Conservation (phyloP, 1,140 invertebrate genomes). For the Bombus confusus region DNA sequence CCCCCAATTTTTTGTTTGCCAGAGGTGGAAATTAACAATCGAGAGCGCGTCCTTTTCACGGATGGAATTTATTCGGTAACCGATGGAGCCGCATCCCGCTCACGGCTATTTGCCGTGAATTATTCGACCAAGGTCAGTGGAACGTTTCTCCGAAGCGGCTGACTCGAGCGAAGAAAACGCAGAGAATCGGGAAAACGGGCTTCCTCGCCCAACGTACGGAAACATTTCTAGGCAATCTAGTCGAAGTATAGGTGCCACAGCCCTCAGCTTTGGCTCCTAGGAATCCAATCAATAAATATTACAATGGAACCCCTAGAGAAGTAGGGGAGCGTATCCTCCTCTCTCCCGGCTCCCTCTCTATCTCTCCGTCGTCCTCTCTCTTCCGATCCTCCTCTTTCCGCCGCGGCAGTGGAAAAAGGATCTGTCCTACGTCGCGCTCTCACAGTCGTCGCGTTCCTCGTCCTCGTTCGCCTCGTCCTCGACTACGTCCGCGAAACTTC, state of each 20-base stretch:
- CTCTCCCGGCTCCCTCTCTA: slow-evolving; percentile 35
- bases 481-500: slow-evolving; percentile 65
- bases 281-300: slow-evolving; percentile 83
- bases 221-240: slow-evolving; percentile 58
- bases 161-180: slow-evolving; percentile 16
- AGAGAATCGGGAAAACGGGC: not conserved
- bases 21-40: slow-evolving; percentile 9
- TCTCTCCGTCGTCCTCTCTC: slow-evolving; percentile 63
- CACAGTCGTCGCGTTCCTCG: slow-evolving; percentile 66
- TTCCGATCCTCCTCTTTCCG: slow-evolving; percentile 54
- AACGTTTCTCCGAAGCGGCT: not conserved
- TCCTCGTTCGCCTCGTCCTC: slow-evolving; percentile 64
- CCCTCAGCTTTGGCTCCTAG: slow-evolving; percentile 73
- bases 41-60: slow-evolving; percentile 14
- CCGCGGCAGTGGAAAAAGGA: slow-evolving; percentile 69
- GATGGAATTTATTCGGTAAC: slow-evolving; percentile 12
- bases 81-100: not conserved
- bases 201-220: slow-evolving; percentile 13
- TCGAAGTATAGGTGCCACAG: slow-evolving; percentile 55
- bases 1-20: not conserved
- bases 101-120: slow-evolving; percentile 24
- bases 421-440: slow-evolving; percentile 66
- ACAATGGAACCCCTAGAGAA: slow-evolving; percentile 80
- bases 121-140: slow-evolving; percentile 51
- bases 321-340: slow-evolving; percentile 72